Percentiles rank a stretch among this genome's conserved stretches.
Evolutionary conservation across 37 sponge, comb jelly and placozoan genomes (phyloP).

Genomic region (Geodia barretti): DNA sequence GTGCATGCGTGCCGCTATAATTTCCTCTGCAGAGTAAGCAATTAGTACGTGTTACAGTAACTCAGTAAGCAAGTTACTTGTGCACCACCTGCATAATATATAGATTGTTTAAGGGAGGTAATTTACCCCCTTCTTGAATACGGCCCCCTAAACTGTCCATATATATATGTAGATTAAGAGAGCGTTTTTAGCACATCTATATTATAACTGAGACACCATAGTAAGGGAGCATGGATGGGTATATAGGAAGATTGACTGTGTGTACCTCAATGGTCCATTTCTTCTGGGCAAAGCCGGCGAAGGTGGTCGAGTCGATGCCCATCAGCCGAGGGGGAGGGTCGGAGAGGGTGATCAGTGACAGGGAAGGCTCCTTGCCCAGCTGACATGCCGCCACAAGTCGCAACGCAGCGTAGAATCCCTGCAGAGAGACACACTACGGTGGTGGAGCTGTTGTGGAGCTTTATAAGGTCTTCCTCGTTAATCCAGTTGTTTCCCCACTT

Average conservation of each 20-base stretch:
- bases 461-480: too few species aligned
- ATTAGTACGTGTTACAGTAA: too few species aligned
- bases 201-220: background rate
- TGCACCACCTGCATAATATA: too few species aligned
- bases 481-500: too few species aligned
- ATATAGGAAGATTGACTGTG: background rate
- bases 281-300: conserved; percentile 3
- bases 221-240: background rate
- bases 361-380: conserved; percentile 61
- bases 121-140: too few species aligned
- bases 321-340: conserved; percentile 68
- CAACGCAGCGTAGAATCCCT: conserved; percentile 65
- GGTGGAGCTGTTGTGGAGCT: too few species aligned
- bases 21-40: too few species aligned
- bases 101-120: too few species aligned
- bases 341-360: conserved; percentile 28
- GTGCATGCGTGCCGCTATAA: too few species aligned
- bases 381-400: conserved; percentile 75
- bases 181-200: too few species aligned
- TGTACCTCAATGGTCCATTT: conserved; percentile 54
- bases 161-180: background rate
- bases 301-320: conserved; percentile 17
- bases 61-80: too few species aligned
- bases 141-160: too few species aligned
- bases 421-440: background rate